Conservation (phyloP, 2,888 invertebrate genomes). For the Polyommatus iphigenia region DNA sequence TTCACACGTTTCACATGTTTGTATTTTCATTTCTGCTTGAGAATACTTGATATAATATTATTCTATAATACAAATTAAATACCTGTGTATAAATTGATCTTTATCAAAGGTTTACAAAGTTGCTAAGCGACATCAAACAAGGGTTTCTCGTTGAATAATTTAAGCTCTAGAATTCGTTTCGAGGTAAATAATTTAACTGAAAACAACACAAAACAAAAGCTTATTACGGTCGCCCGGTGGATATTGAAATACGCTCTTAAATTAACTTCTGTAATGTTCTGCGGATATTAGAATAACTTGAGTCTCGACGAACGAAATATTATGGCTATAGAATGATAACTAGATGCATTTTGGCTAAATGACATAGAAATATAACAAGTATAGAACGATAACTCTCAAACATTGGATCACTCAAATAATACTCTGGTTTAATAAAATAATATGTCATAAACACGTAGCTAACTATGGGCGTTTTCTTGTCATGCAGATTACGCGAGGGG, state of each 20-base stretch:
- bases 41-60: too few species aligned
- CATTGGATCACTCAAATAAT: too few species aligned
- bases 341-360: too few species aligned
- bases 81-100: neutral
- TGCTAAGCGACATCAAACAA: neutral
- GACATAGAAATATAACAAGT: neutral
- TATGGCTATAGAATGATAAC: too few species aligned
- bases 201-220: neutral
- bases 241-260: slow-evolving; percentile 1
- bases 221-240: slow-evolving; percentile 1
- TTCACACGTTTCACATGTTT: too few species aligned
- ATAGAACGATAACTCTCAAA: neutral
- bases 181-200: neutral
- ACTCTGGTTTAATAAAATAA: too few species aligned
- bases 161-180: neutral
- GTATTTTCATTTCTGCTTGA: too few species aligned
- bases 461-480: too few species aligned
- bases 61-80: neutral
- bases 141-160: neutral
- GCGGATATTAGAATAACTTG: neutral
- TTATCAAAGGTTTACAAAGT: neutral
- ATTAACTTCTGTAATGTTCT: slow-evolving; percentile 4
- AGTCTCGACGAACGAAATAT: neutral
- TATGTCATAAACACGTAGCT: too few species aligned
- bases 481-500: too few species aligned